These are phyloP conservation scores for Carollia perspicillata DNA, from an alignment of 2,113 vertebrate genomes.

Conservation along the genomic window DNA sequence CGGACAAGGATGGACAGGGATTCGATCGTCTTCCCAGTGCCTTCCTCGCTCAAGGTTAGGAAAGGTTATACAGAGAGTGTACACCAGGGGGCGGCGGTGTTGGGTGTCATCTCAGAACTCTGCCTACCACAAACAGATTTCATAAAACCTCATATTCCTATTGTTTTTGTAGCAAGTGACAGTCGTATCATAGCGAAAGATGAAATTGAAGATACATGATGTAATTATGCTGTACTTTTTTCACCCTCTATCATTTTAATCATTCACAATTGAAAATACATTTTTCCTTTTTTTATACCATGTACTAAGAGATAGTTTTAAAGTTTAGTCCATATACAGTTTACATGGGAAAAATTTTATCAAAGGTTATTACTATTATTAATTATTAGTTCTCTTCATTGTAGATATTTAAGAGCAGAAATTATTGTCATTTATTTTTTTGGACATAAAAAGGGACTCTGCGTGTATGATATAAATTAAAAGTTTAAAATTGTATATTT, in stretches of 20 bases:
- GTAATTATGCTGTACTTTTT: not conserved
- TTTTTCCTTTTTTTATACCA: not conserved
- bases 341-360: not conserved
- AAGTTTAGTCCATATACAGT: not conserved
- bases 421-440: not conserved
- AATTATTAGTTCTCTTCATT: not conserved
- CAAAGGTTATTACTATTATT: not conserved
- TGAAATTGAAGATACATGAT: not conserved
- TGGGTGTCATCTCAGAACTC: not conserved
- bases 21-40: not conserved
- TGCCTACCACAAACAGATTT: not conserved
- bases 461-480: not conserved
- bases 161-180: not conserved
- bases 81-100: not conserved
- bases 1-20: not conserved
- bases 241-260: not conserved
- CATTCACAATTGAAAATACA: not conserved
- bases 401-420: not conserved
- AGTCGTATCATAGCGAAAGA: not conserved
- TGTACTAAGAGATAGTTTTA: not conserved
- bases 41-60: not conserved
- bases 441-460: not conserved
- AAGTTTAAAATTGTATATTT: not conserved
- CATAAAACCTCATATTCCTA: not conserved
- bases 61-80: not conserved